Percentiles rank a stretch among this genome's conserved stretches.
These are phyloP conservation scores for Anguilla obscura DNA, from an alignment of 2,797 vertebrate species.

Conservation along the genomic window DNA sequence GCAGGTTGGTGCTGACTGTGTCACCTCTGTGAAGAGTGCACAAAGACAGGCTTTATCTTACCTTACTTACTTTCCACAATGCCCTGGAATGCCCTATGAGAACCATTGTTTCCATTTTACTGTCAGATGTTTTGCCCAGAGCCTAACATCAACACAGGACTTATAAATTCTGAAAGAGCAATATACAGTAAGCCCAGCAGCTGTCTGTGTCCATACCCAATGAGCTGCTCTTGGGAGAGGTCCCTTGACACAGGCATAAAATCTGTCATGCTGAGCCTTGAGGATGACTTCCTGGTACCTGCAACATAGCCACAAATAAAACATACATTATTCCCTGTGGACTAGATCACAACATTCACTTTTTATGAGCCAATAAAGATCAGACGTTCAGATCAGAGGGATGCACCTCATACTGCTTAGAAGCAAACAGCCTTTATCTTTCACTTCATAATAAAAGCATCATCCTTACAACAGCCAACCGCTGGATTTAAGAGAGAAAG, in stretches of 20 bases:
- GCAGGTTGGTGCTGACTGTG: conserved; percentile 75
- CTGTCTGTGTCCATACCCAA: conserved; percentile 62
- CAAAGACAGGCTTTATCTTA: conserved; percentile 9
- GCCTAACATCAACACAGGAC: background rate
- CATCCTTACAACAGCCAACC: background rate
- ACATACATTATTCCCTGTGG: background rate
- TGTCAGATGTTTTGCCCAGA: background rate
- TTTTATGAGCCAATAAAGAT: background rate
- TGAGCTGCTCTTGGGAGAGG: conserved; percentile 79
- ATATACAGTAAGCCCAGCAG: background rate
- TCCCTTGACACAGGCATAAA: conserved; percentile 80
- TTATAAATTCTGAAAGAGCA: background rate
- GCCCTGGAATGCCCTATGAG: background rate
- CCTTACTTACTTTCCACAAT: background rate
- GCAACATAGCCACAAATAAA: conserved; percentile 12
- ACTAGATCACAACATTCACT: background rate
- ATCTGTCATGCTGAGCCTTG: conserved; percentile 76
- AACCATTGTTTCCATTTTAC: background rate
- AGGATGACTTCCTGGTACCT: conserved; percentile 75
- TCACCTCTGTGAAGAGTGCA: conserved; percentile 65
- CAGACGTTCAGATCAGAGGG: background rate
- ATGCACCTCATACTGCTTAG: background rate
- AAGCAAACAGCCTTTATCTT: background rate
- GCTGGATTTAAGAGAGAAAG: background rate
- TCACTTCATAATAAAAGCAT: background rate